Evolutionary conservation across 2,888 invertebrate genomes (phyloP), one percentile per base, ranked within the genome.

Genomic region (Sphaerophoria taeniata): DNA sequence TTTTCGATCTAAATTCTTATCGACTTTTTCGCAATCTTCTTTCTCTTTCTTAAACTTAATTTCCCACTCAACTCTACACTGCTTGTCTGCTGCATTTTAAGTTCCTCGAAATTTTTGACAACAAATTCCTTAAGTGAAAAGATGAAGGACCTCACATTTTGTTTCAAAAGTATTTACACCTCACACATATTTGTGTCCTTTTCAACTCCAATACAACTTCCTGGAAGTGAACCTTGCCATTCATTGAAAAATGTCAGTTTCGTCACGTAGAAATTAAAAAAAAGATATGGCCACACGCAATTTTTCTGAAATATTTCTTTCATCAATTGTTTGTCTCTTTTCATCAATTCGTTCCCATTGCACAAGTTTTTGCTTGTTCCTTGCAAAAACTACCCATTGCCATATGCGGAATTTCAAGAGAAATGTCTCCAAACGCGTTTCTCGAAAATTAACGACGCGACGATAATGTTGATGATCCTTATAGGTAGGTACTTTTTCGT

Each of bases 371-470:
- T 16, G 14, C 34, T 16, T 47, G 14, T 36, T 47, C 33, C 16
- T 47, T 34, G 0, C 9, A 61, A 72, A 65, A n/a, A 36, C 65
- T 36, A 43, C 2, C 45, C 5, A 16, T 33, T 34, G 36, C 75
- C 84, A 84, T 79, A 84, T 84, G 43, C 43, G 84, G 84, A 80
- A 84, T 84, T 84, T 76, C 16, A 72, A 80, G 75, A 84, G 76
- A 80, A 84, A 84, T 76, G 83, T 84, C 84, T 75, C 75, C 63
- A 69, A 39, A 67, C 67, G 77, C 81, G 60, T 72, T 80, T 70
- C 58, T 69, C 24, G 70, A 58, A 70, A 65, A 74, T 55, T 36
- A 55, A 51, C 31, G 11, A 31, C 43, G 16, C 61, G 6, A 70
- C n/a, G 36, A 67, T 53, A 12, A 36, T 49, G 47, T 65, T 14